Evolutionary conservation across 2,888 invertebrate species (phyloP).

Genomic region (Apoda limacodes): DNA sequence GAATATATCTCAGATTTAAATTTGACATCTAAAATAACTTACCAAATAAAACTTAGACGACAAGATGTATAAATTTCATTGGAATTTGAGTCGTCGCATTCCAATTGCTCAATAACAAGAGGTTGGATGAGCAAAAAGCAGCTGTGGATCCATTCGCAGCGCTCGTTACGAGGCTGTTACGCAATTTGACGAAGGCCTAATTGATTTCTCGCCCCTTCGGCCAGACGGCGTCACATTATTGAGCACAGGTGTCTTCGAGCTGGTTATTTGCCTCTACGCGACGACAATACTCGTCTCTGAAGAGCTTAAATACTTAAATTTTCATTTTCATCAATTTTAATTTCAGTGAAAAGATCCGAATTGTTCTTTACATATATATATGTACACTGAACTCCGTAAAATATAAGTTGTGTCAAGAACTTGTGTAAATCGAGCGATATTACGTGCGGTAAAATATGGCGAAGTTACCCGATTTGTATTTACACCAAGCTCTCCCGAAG

Average conservation of each 20-base stretch:
- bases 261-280: conserved; percentile 53
- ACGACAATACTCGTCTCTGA: conserved; percentile 48
- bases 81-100: conserved; percentile 58
- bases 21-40: too few relatives aligned
- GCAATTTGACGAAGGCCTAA: conserved; percentile 64
- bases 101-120: conserved; percentile 63
- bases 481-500: conserved; percentile 49
- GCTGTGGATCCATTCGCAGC: conserved; percentile 55
- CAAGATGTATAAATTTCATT: conserved; percentile 58
- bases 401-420: conserved; percentile 42
- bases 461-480: conserved; percentile 58
- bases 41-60: too few relatives aligned
- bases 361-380: too few relatives aligned
- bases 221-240: conserved; percentile 65
- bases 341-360: too few relatives aligned
- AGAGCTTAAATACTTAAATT: conserved; percentile 46
- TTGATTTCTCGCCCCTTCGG: conserved; percentile 65
- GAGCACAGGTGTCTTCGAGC: conserved; percentile 58
- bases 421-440: conserved; percentile 54
- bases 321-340: conserved; percentile 46
- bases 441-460: conserved; percentile 53
- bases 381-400: too few relatives aligned
- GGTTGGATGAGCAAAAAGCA: conserved; percentile 64
- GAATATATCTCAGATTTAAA: too few relatives aligned
- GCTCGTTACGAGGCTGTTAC: conserved; percentile 65